phyloP scores from a whole-genome alignment of 23 tunicate genomes.

The Oikopleura albicans region DNA sequence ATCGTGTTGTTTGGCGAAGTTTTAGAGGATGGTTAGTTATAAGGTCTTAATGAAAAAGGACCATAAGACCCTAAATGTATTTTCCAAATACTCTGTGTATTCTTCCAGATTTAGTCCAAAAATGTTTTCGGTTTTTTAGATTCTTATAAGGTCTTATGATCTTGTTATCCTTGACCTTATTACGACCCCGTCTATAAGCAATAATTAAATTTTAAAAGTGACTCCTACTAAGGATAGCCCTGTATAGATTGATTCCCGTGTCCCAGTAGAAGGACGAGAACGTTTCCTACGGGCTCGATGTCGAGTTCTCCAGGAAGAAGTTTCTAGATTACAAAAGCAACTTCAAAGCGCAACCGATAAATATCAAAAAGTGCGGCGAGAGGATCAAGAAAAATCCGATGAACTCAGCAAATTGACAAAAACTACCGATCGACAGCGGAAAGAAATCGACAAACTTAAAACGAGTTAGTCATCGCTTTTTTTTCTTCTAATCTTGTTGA shows the following conservation, averaged over 20 bases:
- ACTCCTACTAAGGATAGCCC: too few relatives aligned
- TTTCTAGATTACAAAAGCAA: neutral
- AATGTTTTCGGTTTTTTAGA: too few relatives aligned
- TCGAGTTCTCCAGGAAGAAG: neutral
- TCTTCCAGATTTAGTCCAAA: too few relatives aligned
- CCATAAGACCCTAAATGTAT: too few relatives aligned
- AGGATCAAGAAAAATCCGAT: neutral
- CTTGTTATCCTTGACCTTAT: too few relatives aligned
- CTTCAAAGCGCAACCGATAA: neutral
- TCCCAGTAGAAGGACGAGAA: slow-evolving; percentile 11
- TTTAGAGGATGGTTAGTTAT: too few relatives aligned
- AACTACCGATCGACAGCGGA: neutral
- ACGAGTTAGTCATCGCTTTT: neutral
- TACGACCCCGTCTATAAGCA: too few relatives aligned
- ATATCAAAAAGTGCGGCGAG: neutral
- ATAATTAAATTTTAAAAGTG: too few relatives aligned
- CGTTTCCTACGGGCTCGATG: neutral
- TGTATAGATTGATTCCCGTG: neutral
- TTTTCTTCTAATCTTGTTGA: neutral
- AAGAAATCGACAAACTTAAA: neutral
- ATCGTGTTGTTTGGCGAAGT: too few relatives aligned
- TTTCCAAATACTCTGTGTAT: too few relatives aligned
- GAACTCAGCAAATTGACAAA: neutral
- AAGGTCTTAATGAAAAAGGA: too few relatives aligned
- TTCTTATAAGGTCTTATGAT: too few relatives aligned